Conservation (phyloP, 2,113 vertebrate genomes). For the Gymnobelideus leadbeateri region DNA sequence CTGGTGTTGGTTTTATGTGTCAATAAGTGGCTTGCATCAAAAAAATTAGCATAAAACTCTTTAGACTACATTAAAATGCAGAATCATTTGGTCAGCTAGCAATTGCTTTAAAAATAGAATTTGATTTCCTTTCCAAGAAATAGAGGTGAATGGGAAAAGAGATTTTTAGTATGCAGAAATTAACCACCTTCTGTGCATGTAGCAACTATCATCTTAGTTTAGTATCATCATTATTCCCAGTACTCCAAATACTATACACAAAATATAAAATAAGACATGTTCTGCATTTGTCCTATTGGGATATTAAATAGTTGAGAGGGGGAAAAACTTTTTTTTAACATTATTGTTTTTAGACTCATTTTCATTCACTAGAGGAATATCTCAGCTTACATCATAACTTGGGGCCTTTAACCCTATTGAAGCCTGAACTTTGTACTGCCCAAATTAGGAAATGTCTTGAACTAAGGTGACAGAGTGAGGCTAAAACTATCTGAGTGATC, state of each 20-base stretch:
- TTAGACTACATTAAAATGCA: conserved; percentile 11
- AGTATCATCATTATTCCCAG: neutral
- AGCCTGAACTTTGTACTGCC: neutral
- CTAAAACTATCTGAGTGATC: neutral
- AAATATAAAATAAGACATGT: neutral
- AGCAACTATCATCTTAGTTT: neutral
- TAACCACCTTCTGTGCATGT: neutral
- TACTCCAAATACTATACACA: neutral
- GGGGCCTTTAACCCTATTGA: neutral
- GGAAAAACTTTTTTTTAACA: neutral
- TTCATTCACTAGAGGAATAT: neutral
- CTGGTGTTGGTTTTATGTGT: conserved; percentile 19
- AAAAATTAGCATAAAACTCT: conserved; percentile 20
- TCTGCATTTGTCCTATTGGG: neutral
- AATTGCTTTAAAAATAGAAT: conserved; percentile 33
- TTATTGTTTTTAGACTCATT: neutral
- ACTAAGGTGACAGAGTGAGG: neutral
- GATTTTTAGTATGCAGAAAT: conserved; percentile 42
- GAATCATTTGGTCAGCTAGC: conserved; percentile 7
- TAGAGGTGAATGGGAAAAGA: neutral
- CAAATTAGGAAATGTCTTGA: neutral
- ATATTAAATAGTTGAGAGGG: neutral
- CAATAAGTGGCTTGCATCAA: neutral
- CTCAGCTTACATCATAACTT: neutral
- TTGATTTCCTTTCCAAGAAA: conserved; percentile 8